A percentile compares a stretch with the other conserved stretches of the same genome.
Evolutionary conservation across 1,140 invertebrate genomes (phyloP).

Genomic region (Drosophila elegans): DNA sequence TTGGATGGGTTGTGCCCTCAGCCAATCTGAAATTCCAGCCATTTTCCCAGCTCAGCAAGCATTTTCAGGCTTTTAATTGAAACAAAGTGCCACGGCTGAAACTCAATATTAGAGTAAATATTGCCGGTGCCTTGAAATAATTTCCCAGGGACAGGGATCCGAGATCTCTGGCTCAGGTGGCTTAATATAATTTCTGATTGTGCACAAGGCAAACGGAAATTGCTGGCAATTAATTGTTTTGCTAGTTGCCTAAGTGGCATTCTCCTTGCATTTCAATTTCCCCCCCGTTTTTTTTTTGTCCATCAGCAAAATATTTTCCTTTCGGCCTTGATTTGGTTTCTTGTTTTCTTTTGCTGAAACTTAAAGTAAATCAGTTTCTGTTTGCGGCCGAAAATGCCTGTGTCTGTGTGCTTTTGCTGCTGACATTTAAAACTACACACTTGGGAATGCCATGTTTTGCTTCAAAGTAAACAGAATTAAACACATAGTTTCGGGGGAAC

Average conservation of each 20-base stretch:
- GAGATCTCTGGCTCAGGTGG: slow-evolving; percentile 1
- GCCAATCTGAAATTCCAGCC: slow-evolving; percentile 25
- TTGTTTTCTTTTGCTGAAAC: slow-evolving; percentile 15
- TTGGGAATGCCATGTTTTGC: slow-evolving; percentile 71
- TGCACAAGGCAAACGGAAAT: slow-evolving; percentile 13
- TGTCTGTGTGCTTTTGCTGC: slow-evolving; percentile 47
- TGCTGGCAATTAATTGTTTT: slow-evolving; percentile 38
- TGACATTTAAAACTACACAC: slow-evolving; percentile 81
- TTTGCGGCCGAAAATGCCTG: slow-evolving; percentile 23
- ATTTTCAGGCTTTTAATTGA: slow-evolving; percentile 35
- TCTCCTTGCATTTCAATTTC: background rate
- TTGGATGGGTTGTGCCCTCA: background rate
- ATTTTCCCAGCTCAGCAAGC: background rate
- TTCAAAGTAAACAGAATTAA: slow-evolving; percentile 79
- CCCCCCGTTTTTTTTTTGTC: background rate
- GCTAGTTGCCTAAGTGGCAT: slow-evolving; percentile 16
- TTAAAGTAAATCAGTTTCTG: slow-evolving; percentile 55
- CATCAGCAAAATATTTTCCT: slow-evolving; percentile 12
- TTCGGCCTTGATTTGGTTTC: slow-evolving; percentile 6
- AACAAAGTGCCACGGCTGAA: slow-evolving; percentile 44
- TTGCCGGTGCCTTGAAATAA: slow-evolving; percentile 17
- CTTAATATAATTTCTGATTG: slow-evolving; percentile 38
- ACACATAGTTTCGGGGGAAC: slow-evolving; percentile 19
- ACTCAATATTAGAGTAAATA: slow-evolving; percentile 39
- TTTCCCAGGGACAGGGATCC: background rate